Percentiles rank a stretch among this genome's conserved stretches.
phyloP scores from a whole-genome alignment of 2,888 invertebrate species.

The Ypsolopha sequella region DNA sequence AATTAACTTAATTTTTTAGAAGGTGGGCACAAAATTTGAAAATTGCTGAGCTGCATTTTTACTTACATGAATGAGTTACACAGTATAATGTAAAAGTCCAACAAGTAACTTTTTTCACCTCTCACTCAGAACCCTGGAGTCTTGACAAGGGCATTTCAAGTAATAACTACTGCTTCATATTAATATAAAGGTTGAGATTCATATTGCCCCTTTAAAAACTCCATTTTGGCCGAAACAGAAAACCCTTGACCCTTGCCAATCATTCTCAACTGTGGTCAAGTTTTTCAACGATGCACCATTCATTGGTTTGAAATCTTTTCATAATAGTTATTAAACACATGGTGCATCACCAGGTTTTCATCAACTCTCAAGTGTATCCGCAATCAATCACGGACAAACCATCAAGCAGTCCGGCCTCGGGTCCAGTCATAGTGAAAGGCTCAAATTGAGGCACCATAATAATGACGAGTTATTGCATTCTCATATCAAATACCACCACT shows the following conservation, averaged over 20 bases:
- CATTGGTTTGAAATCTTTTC: constrained; percentile 6
- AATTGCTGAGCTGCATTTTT: constrained; percentile 31
- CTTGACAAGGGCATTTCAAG: constrained; percentile 37
- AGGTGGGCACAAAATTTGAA: too few species aligned
- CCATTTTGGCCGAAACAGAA: constrained; percentile 67
- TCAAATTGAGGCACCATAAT: constrained; percentile 59
- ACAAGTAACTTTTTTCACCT: constrained; percentile 45
- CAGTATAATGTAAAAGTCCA: constrained; percentile 41
- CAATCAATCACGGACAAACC: constrained; percentile 53
- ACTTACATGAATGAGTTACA: constrained; percentile 68
- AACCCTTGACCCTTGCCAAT: constrained; percentile 67
- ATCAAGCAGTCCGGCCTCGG: constrained; percentile 70
- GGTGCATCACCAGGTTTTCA: constrained; percentile 60
- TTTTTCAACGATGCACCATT: constrained; percentile 67
- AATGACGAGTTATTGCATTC: constrained; percentile 72
- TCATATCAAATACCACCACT: constrained; percentile 39
- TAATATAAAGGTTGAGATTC: constrained; percentile 5
- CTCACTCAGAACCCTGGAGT: constrained; percentile 70
- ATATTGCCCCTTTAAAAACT: constrained; percentile 57
- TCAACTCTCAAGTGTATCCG: constrained; percentile 66
- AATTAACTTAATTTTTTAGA: too few species aligned
- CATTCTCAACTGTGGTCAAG: constrained; percentile 59
- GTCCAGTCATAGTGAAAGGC: constrained; percentile 68
- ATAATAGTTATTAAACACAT: constrained; percentile 10
- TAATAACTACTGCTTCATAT: neutral